phyloP scores from a whole-genome alignment of 23 tunicate species.

The Styela clava region DNA sequence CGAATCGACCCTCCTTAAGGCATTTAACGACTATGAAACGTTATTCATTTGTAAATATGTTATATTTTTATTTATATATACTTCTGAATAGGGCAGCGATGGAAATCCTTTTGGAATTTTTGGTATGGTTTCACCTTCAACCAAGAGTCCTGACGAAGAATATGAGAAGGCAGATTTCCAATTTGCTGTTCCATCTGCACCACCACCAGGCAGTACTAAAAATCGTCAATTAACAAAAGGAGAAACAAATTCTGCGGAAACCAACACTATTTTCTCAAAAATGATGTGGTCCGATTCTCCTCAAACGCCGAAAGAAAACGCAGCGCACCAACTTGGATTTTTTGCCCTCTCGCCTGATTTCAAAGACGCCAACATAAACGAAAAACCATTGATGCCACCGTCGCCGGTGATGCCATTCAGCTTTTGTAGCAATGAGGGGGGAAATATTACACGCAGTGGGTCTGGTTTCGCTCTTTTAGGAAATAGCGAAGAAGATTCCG shows the following conservation, averaged over 20 bases:
- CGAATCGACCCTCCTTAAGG: too few relatives aligned
- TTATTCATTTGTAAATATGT: too few relatives aligned
- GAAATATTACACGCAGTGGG: not conserved
- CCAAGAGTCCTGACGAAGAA: not conserved
- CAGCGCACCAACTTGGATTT: not conserved
- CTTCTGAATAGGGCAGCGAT: not conserved
- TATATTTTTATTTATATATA: too few relatives aligned
- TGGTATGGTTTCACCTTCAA: not conserved
- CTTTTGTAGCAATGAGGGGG: not conserved
- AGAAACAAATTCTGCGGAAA: not conserved
- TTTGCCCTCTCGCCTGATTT: not conserved
- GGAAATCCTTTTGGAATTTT: not conserved
- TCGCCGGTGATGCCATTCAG: not conserved
- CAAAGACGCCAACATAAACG: not conserved
- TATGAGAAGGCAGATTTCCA: not conserved
- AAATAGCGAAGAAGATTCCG: not conserved
- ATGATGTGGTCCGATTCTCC: not conserved
- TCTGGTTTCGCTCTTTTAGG: not conserved
- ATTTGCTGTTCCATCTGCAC: not conserved
- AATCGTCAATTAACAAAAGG: not conserved
- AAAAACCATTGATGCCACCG: not conserved
- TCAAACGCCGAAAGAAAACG: not conserved
- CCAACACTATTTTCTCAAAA: not conserved
- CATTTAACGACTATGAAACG: too few relatives aligned
- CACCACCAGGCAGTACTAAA: not conserved